Conservation (phyloP, 2,888 invertebrate species). For the Epinotia ramella region DNA sequence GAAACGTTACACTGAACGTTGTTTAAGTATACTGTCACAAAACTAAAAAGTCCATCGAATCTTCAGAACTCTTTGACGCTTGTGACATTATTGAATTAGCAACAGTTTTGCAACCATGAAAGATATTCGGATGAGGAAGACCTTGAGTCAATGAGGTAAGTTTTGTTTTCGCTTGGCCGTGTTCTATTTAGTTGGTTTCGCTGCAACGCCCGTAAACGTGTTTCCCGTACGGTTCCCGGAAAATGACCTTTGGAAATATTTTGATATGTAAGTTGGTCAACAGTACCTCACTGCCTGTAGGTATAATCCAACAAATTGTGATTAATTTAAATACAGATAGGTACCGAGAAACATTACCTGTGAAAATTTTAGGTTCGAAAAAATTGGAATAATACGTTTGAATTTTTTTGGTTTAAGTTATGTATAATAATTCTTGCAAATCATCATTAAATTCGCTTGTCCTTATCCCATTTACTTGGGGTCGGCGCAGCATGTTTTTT, state of each 20-base stretch:
- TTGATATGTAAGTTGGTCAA: slow-evolving; percentile 12
- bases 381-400: no score
- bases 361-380: no score
- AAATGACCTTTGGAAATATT: slow-evolving; percentile 35
- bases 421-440: no score
- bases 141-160: not conserved
- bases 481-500: no score
- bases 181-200: not conserved
- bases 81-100: slow-evolving; percentile 2
- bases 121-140: not conserved
- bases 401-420: no score
- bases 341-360: no score
- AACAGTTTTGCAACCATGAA: not conserved
- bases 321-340: not conserved
- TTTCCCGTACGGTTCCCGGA: slow-evolving; percentile 25
- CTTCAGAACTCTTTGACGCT: not conserved
- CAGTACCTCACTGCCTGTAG: not conserved
- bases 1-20: slow-evolving; percentile 23
- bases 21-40: not conserved
- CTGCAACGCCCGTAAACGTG: slow-evolving; percentile 19
- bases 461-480: no score
- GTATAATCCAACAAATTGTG: not conserved
- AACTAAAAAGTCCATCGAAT: not conserved
- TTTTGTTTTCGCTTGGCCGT: not conserved
- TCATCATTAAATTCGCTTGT: no score